Evolutionary conservation across 1,140 invertebrate species (phyloP).

Genomic region (Cyrtorhinus lividipennis): DNA sequence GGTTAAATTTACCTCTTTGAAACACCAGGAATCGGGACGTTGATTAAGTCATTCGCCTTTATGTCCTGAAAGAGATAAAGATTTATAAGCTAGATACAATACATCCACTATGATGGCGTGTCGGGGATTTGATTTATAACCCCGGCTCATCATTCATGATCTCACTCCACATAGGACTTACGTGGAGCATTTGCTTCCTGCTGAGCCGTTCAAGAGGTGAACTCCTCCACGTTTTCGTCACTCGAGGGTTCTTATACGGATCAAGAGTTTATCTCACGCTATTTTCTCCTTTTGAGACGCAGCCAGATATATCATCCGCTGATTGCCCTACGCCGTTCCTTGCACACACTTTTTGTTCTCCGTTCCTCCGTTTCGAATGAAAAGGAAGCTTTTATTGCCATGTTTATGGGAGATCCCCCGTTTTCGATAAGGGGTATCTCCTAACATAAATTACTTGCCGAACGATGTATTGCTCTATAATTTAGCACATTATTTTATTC

Average conservation of each 20-base stretch:
- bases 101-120: too few relatives aligned
- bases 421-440: conserved; percentile 3
- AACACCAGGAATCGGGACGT: too few relatives aligned
- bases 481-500: conserved; percentile 7
- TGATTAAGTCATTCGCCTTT: too few relatives aligned
- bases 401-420: conserved; percentile 7
- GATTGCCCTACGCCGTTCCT: conserved; percentile 1
- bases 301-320: neutral
- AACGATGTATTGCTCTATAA: conserved; percentile 5
- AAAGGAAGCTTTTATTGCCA: conserved; percentile 7
- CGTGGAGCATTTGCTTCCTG: too few relatives aligned
- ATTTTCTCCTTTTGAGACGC: neutral
- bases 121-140: too few relatives aligned
- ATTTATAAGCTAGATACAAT: too few relatives aligned
- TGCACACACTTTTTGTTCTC: neutral
- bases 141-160: too few relatives aligned
- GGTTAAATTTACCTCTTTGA: too few relatives aligned
- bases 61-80: too few relatives aligned
- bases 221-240: neutral
- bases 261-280: conserved; percentile 4
- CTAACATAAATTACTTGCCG: neutral
- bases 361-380: conserved; percentile 1
- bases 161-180: too few relatives aligned
- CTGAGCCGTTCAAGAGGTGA: too few relatives aligned
- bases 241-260: neutral